Percentiles rank a stretch among this genome's conserved stretches.
These are phyloP conservation scores for Cephus pulcher DNA, from an alignment of 2,888 invertebrate genomes.

Conservation along the genomic window DNA sequence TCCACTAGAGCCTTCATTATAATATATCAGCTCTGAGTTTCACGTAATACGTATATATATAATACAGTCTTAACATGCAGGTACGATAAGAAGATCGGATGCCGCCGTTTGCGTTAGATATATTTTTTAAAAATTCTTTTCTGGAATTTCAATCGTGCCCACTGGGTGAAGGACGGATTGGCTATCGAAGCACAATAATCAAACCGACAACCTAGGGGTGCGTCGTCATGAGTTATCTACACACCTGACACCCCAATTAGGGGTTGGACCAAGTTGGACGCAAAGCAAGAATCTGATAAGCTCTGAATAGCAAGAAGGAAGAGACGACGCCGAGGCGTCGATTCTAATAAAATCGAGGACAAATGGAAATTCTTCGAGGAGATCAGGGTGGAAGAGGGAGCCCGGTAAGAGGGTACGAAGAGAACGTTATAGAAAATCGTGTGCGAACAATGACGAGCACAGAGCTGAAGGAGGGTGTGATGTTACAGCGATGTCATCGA, in stretches of 20 bases:
- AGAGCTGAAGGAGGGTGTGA: neutral
- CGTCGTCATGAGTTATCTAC: constrained; percentile 19
- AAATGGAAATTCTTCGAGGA: neutral
- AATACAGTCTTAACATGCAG: neutral
- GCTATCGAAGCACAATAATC: constrained; percentile 42
- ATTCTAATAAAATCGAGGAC: neutral
- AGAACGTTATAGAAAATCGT: neutral
- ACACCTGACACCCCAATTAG: constrained; percentile 44
- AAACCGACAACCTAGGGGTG: constrained; percentile 24
- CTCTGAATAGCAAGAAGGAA: constrained; percentile 31
- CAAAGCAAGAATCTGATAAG: constrained; percentile 25
- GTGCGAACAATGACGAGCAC: neutral
- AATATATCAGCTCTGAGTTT: neutral
- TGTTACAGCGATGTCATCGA: neutral
- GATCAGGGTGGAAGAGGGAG: neutral
- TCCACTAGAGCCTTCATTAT: constrained; percentile 14
- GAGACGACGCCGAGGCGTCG: constrained; percentile 33
- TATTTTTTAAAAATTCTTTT: neutral
- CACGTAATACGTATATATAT: neutral
- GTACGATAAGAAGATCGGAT: neutral
- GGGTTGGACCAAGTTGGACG: neutral
- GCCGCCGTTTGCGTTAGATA: neutral
- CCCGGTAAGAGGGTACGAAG: neutral
- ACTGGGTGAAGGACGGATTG: neutral
- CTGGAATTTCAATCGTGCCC: neutral